A percentile compares a stretch with the other conserved stretches of the same genome.
phyloP scores from a whole-genome alignment of 2,797 vertebrate species.

The Erethizon dorsatum region DNA sequence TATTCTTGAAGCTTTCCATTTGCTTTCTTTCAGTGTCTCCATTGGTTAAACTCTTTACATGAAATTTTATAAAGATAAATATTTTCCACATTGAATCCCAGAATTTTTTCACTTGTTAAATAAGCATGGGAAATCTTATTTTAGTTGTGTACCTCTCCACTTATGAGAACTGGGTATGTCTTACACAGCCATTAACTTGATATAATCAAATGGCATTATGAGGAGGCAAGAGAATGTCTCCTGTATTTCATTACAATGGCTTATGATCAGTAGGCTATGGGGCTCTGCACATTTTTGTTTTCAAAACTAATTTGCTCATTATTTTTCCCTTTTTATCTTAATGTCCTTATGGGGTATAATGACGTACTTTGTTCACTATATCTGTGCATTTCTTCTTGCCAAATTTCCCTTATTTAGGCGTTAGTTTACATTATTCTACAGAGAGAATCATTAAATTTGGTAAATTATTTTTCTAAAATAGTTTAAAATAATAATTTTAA shows the following conservation, averaged over 20 bases:
- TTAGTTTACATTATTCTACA: constrained; percentile 72
- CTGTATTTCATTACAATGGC: not conserved
- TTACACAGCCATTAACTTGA: not conserved
- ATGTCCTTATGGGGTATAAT: not conserved
- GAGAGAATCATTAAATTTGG: constrained; percentile 83
- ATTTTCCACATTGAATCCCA: not conserved
- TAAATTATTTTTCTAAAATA: constrained; percentile 78
- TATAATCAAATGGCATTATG: not conserved
- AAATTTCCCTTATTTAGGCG: not conserved
- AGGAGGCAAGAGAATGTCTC: not conserved
- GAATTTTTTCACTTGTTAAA: not conserved
- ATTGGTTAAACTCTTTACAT: not conserved
- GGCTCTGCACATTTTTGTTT: not conserved
- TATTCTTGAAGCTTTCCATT: not conserved
- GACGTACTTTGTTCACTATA: not conserved
- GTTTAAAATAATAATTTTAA: constrained; percentile 61
- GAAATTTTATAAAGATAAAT: not conserved
- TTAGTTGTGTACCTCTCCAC: not conserved
- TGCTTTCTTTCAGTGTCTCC: not conserved
- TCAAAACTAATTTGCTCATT: not conserved
- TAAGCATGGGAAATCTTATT: not conserved
- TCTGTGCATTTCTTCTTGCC: constrained; percentile 32
- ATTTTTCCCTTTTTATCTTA: not conserved
- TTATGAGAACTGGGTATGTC: not conserved
- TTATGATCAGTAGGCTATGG: not conserved